Conservation (phyloP, 2,113 vertebrate species). For the Centropristis striata region DNA sequence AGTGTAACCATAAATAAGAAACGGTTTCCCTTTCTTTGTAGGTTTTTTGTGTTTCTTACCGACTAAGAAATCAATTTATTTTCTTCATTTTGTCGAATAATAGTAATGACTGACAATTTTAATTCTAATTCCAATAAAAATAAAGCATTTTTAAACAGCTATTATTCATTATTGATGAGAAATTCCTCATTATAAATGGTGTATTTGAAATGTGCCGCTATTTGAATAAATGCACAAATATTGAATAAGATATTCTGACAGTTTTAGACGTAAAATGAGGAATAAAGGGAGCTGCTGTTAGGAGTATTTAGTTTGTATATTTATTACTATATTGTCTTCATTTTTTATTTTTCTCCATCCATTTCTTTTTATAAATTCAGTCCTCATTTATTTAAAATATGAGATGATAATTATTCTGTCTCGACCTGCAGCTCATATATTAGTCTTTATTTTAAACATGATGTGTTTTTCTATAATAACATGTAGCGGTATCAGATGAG, state of each 20-base stretch:
- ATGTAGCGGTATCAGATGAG: too few relatives aligned
- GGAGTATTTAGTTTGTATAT: background rate
- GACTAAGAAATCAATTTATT: too few relatives aligned
- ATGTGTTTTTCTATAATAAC: too few relatives aligned
- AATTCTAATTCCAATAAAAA: too few relatives aligned
- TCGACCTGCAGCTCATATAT: too few relatives aligned
- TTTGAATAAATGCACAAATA: background rate
- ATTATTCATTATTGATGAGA: background rate
- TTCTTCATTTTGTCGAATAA: too few relatives aligned
- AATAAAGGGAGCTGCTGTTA: background rate
- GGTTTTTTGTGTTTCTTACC: background rate
- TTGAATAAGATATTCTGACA: background rate
- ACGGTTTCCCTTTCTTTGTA: fast-evolving
- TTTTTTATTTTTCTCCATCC: background rate
- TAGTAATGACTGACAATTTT: too few relatives aligned
- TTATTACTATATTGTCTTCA: background rate
- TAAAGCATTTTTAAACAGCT: too few relatives aligned
- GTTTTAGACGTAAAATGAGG: background rate
- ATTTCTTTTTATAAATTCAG: background rate
- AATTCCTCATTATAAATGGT: fast-evolving
- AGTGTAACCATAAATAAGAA: background rate
- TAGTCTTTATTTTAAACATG: too few relatives aligned
- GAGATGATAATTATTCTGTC: too few relatives aligned
- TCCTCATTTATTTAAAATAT: too few relatives aligned
- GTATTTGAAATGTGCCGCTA: background rate